These are phyloP conservation scores for Zaprionus kolodkinae DNA, from an alignment of 1,140 invertebrate genomes.

Conservation along the genomic window DNA sequence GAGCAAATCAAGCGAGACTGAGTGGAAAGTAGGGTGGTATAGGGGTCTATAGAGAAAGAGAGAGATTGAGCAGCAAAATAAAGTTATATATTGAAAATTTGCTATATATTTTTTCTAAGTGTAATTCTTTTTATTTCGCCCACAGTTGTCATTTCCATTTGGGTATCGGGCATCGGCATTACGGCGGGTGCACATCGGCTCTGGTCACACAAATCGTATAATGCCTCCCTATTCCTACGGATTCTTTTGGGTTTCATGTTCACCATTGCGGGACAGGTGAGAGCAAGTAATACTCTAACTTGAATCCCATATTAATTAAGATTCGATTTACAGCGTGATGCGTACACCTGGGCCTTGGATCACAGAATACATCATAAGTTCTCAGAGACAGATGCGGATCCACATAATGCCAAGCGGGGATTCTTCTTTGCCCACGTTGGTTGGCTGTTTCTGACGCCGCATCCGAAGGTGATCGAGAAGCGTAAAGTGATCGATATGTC, in stretches of 20 bases:
- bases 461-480: constrained; percentile 91
- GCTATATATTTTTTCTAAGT: constrained; percentile 18
- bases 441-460: constrained; percentile 91
- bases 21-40: not conserved
- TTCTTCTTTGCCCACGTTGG: constrained; percentile 93
- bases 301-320: not conserved
- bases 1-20: constrained; percentile 56
- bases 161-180: constrained; percentile 87
- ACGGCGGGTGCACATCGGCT: constrained; percentile 93
- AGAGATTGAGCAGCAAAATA: too few relatives aligned
- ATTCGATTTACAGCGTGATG: constrained; percentile 86
- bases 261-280: constrained; percentile 89
- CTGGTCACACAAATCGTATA: constrained; percentile 93
- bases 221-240: constrained; percentile 90
- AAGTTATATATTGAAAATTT: constrained; percentile 13
- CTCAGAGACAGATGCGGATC: constrained; percentile 92
- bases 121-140: constrained; percentile 39
- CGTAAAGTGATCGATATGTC: constrained; percentile 91
- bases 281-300: not conserved
- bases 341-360: constrained; percentile 91
- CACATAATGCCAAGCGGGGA: constrained; percentile 91
- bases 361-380: constrained; percentile 94
- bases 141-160: constrained; percentile 86
- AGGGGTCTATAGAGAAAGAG: not conserved
- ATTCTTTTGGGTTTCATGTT: constrained; percentile 89